Conservation (phyloP, 2,797 vertebrate genomes). For the Miichthys miiuy region DNA sequence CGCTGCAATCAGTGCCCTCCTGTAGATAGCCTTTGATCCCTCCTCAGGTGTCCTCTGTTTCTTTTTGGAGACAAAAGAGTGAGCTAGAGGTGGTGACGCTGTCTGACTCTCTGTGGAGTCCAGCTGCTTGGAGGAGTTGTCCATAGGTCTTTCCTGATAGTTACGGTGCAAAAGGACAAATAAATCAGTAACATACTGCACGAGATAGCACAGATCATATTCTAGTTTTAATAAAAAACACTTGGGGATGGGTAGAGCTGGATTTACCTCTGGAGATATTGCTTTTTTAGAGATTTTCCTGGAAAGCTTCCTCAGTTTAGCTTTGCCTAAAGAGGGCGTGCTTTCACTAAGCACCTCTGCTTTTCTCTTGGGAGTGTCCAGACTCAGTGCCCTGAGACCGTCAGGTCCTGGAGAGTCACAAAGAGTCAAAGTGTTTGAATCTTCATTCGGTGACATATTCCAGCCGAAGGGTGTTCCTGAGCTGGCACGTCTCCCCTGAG, state of each 20-base stretch:
- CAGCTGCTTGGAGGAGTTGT: conserved; percentile 11
- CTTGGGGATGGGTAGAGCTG: neutral
- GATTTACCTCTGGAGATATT: conserved; percentile 55
- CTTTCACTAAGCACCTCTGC: conserved; percentile 23
- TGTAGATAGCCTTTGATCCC: conserved; percentile 77
- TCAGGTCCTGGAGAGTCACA: conserved; percentile 66
- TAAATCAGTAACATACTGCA: neutral
- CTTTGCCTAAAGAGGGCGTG: conserved; percentile 30
- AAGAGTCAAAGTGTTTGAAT: conserved; percentile 7
- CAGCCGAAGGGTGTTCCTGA: conserved; percentile 29
- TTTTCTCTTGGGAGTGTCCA: conserved; percentile 78
- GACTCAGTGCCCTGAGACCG: conserved; percentile 58
- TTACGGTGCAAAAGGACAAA: conserved; percentile 1
- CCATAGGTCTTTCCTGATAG: conserved; percentile 33
- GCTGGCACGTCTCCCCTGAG: conserved; percentile 26
- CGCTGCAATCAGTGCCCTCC: conserved; percentile 74
- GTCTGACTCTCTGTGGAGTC: conserved; percentile 23
- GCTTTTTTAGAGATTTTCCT: conserved; percentile 2
- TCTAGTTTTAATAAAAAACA: neutral
- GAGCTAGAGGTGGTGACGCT: conserved; percentile 12
- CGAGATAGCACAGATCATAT: neutral
- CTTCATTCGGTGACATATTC: conserved; percentile 31
- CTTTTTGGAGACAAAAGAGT: conserved; percentile 61
- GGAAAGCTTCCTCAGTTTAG: conserved; percentile 64
- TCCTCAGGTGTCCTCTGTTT: conserved; percentile 75